Percentiles rank a stretch among this genome's conserved stretches.
phyloP scores from a whole-genome alignment of 2,113 vertebrate species.

The Clarias gariepinus region DNA sequence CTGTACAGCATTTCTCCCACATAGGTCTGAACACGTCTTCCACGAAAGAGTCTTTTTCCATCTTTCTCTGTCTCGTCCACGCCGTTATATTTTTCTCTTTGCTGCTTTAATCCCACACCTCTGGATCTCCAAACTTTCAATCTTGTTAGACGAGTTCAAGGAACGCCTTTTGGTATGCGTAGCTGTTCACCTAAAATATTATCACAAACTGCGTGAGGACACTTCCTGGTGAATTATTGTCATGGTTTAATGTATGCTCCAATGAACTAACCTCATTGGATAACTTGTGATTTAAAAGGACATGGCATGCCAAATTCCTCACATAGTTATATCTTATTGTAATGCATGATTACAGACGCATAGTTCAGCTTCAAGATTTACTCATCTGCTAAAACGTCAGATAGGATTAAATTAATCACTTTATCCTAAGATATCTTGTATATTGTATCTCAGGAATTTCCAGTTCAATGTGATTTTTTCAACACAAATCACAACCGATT shows the following conservation, averaged over 20 bases:
- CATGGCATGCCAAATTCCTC: slow-evolving; percentile 71
- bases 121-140: slow-evolving; percentile 37
- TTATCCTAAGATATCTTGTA: slow-evolving; percentile 37
- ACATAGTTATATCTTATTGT: slow-evolving; percentile 76
- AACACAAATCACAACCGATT: background rate
- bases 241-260: slow-evolving; percentile 53
- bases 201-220: slow-evolving; percentile 51
- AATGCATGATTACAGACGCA: slow-evolving; percentile 75
- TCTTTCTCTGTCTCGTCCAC: slow-evolving; percentile 13
- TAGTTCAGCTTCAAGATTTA: slow-evolving; percentile 59
- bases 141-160: slow-evolving; percentile 61
- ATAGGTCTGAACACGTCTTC: slow-evolving; percentile 69
- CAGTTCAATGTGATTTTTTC: background rate
- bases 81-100: background rate
- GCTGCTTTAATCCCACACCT: slow-evolving; percentile 50
- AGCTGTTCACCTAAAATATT: slow-evolving; percentile 48
- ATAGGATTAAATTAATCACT: slow-evolving; percentile 57
- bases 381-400: slow-evolving; percentile 58
- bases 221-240: slow-evolving; percentile 39
- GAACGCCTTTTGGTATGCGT: slow-evolving; percentile 63
- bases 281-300: slow-evolving; percentile 65
- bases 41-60: slow-evolving; percentile 5
- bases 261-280: slow-evolving; percentile 58
- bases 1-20: slow-evolving; percentile 75
- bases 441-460: slow-evolving; percentile 18